Evolutionary conservation across 2,113 vertebrate genomes (phyloP).

Genomic region (Coreoperca whiteheadi): DNA sequence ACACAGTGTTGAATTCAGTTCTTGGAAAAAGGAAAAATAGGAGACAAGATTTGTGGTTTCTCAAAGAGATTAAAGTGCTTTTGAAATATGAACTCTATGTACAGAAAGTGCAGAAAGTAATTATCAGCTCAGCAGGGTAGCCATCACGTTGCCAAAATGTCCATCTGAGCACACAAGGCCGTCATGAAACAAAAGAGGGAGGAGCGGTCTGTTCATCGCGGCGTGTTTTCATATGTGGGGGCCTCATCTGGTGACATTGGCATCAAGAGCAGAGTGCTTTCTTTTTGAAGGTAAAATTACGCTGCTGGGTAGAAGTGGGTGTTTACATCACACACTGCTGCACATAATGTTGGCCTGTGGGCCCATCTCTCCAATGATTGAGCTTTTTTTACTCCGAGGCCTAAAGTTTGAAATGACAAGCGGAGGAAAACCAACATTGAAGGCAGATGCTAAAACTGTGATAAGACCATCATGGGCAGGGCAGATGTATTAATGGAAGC

Average conservation of each 20-base stretch:
- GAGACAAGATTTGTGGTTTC: not conserved
- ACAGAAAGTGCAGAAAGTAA: slow-evolving; percentile 24
- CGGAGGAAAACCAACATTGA: slow-evolving; percentile 11
- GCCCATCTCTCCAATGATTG: slow-evolving; percentile 27
- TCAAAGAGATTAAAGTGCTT: slow-evolving; percentile 25
- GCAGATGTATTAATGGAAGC: slow-evolving; percentile 35
- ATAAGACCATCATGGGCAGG: slow-evolving; percentile 44
- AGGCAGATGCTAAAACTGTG: slow-evolving; percentile 51
- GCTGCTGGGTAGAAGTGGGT: slow-evolving; percentile 56
- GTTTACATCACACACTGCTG: slow-evolving; percentile 61
- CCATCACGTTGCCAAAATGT: slow-evolving; percentile 35
- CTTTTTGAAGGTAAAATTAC: slow-evolving; percentile 53
- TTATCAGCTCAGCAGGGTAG: slow-evolving; percentile 14
- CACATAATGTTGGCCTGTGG: slow-evolving; percentile 55
- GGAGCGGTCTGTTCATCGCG: not conserved
- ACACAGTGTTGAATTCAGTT: not conserved
- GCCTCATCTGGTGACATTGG: slow-evolving; percentile 38
- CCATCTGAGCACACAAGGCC: slow-evolving; percentile 42
- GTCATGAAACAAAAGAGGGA: slow-evolving; percentile 16
- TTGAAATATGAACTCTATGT: slow-evolving; percentile 23
- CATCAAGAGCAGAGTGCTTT: slow-evolving; percentile 34
- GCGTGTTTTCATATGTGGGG: slow-evolving; percentile 20
- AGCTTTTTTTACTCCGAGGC: slow-evolving; percentile 30
- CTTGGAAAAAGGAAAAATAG: not conserved
- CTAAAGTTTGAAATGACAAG: slow-evolving; percentile 35